Conservation (phyloP, 1,140 invertebrate genomes). For the Alviniconcha marisindica region DNA sequence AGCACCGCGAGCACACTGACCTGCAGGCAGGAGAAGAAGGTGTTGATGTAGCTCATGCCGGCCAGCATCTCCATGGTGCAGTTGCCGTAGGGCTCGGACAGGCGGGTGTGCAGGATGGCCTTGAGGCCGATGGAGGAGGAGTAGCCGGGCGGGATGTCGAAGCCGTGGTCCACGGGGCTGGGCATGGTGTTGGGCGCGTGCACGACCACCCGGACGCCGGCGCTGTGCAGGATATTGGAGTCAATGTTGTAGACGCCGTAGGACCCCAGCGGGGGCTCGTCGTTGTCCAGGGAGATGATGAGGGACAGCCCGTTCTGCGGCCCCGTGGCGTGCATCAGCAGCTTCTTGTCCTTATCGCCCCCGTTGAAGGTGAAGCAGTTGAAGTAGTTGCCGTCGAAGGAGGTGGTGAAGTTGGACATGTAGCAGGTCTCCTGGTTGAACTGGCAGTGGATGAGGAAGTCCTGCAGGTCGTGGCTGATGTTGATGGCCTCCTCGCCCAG, state of each 20-base stretch:
- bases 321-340: conserved; percentile 69
- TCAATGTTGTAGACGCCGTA: conserved; percentile 70
- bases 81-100: conserved; percentile 68
- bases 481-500: conserved; percentile 58
- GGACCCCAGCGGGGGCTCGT: conserved; percentile 63
- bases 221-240: conserved; percentile 69
- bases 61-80: conserved; percentile 60
- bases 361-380: conserved; percentile 73
- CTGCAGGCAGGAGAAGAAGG: conserved; percentile 68
- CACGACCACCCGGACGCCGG: conserved; percentile 74
- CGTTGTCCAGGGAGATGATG: conserved; percentile 69
- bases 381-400: conserved; percentile 72
- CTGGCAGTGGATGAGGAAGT: conserved; percentile 66
- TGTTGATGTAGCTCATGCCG: conserved; percentile 62
- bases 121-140: conserved; percentile 71
- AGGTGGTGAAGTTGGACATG: conserved; percentile 63
- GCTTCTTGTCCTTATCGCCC: conserved; percentile 48
- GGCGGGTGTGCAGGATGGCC: conserved; percentile 61
- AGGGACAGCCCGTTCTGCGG: conserved; percentile 70
- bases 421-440: conserved; percentile 65
- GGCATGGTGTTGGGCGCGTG: conserved; percentile 75
- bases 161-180: conserved; percentile 73
- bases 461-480: conserved; percentile 63
- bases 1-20: no score
- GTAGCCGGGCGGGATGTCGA: conserved; percentile 72